A percentile compares a stretch with the other conserved stretches of the same genome.
Conservation (phyloP, 2,888 invertebrate species). For the Drosophila prolongata region DNA sequence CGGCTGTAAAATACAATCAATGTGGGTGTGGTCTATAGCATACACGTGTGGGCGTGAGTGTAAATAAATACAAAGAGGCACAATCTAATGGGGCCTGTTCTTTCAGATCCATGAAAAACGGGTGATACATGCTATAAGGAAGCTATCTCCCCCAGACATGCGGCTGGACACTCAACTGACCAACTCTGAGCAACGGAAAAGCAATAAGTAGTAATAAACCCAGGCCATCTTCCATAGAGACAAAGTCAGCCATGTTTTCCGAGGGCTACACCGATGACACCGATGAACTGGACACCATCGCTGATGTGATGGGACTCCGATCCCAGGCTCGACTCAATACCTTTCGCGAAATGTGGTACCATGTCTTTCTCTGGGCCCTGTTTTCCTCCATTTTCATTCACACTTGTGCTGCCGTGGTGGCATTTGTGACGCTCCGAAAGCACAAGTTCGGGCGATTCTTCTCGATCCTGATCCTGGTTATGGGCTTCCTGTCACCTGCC, state of each 20-base stretch:
- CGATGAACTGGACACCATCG: constrained; percentile 88
- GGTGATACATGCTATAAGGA: not conserved
- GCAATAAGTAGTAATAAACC: constrained; percentile 69
- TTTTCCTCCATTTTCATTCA: constrained; percentile 97
- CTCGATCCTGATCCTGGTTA: constrained; percentile 93
- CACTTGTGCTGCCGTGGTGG: constrained; percentile 94
- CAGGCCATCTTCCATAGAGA: not conserved
- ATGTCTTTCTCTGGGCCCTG: constrained; percentile 97
- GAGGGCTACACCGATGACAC: constrained; percentile 74
- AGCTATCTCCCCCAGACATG: not conserved
- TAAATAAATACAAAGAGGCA: constrained; percentile 47
- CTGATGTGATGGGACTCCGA: constrained; percentile 89
- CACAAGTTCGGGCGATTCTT: constrained; percentile 98
- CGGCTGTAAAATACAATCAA: not conserved
- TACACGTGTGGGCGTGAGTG: constrained; percentile 16
- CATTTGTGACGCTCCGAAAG: constrained; percentile 95
- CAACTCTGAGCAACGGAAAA: constrained; percentile 48
- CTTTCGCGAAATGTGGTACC: constrained; percentile 98
- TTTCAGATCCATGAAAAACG: constrained; percentile 22
- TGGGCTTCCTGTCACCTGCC: constrained; percentile 95
- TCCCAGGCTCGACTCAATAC: constrained; percentile 88
- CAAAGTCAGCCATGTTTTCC: constrained; percentile 73
- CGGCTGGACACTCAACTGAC: constrained; percentile 13
- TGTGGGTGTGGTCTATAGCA: constrained; percentile 5
- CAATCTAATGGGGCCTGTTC: constrained; percentile 11